Evolutionary conservation across 2,888 invertebrate genomes (phyloP).

Genomic region (Xylocampa areola): DNA sequence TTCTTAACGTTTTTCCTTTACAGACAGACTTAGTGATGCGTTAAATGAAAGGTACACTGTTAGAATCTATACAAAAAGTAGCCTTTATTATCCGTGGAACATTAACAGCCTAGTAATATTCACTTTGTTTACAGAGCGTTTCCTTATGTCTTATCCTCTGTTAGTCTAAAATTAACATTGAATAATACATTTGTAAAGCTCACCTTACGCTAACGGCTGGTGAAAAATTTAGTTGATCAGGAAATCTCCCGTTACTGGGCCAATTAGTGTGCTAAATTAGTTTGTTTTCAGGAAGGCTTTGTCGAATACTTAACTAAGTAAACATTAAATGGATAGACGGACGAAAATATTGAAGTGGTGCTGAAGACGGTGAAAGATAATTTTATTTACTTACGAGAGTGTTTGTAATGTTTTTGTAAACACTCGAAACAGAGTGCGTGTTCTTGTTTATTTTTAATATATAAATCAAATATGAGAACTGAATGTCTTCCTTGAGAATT

Average conservation of each 20-base stretch:
- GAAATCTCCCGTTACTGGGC: conserved; percentile 40
- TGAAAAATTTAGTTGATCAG: conserved; percentile 55
- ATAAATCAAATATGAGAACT: too few species aligned
- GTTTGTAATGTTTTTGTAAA: too few species aligned
- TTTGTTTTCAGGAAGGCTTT: conserved; percentile 40
- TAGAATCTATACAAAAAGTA: too few species aligned
- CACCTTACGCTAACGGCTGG: conserved; percentile 20
- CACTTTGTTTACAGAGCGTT: too few species aligned
- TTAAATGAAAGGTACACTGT: too few species aligned
- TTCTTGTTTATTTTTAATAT: too few species aligned
- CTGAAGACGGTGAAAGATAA: neutral
- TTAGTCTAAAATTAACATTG: conserved; percentile 56
- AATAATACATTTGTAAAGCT: conserved; percentile 48
- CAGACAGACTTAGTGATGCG: too few species aligned
- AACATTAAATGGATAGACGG: conserved; percentile 35
- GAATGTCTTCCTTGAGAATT: too few species aligned
- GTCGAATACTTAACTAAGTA: conserved; percentile 24
- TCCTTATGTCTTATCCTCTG: conserved; percentile 65
- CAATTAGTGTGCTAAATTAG: conserved; percentile 46
- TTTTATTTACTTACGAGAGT: neutral
- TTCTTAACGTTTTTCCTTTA: too few species aligned
- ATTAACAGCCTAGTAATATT: too few species aligned
- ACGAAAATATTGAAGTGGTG: neutral
- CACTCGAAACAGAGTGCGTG: too few species aligned
- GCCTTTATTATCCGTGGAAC: too few species aligned